A percentile compares a stretch with the other conserved stretches of the same genome.
These are phyloP conservation scores for Acrocephalus scirpaceus DNA, from an alignment of 2,797 vertebrate genomes.

Conservation along the genomic window DNA sequence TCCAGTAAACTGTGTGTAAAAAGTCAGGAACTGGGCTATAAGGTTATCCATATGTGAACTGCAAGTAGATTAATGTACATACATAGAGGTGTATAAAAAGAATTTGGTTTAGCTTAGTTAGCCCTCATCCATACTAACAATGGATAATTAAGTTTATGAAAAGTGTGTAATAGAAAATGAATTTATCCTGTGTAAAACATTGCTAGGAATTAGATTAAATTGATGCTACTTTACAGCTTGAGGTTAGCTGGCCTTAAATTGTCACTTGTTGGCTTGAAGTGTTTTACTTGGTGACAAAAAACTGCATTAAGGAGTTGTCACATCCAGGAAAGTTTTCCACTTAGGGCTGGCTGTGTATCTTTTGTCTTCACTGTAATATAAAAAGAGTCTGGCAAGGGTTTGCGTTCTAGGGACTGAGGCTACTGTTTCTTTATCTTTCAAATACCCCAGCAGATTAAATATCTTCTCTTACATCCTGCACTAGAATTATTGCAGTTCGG, in stretches of 20 bases:
- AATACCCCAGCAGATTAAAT: not conserved
- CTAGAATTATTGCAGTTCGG: not conserved
- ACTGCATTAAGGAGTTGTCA: not conserved
- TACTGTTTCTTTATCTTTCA: not conserved
- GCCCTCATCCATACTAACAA: not conserved
- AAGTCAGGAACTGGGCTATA: not conserved
- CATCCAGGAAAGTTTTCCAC: not conserved
- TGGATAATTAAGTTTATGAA: not conserved
- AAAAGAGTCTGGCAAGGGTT: not conserved
- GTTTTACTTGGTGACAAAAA: not conserved
- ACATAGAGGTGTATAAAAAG: not conserved
- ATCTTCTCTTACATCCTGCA: not conserved
- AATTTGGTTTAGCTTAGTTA: not conserved
- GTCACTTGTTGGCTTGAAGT: not conserved
- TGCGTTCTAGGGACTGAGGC: not conserved
- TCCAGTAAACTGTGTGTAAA: not conserved
- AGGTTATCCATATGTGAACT: not conserved
- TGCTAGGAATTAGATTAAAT: not conserved
- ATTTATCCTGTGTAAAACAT: not conserved
- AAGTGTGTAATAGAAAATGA: not conserved
- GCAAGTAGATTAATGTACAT: not conserved
- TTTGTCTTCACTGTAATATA: not conserved
- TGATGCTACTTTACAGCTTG: not conserved
- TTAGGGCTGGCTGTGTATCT: not conserved
- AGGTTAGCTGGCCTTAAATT: not conserved